Conservation (phyloP, 2,113 vertebrate genomes). For the Perccottus glenii region DNA sequence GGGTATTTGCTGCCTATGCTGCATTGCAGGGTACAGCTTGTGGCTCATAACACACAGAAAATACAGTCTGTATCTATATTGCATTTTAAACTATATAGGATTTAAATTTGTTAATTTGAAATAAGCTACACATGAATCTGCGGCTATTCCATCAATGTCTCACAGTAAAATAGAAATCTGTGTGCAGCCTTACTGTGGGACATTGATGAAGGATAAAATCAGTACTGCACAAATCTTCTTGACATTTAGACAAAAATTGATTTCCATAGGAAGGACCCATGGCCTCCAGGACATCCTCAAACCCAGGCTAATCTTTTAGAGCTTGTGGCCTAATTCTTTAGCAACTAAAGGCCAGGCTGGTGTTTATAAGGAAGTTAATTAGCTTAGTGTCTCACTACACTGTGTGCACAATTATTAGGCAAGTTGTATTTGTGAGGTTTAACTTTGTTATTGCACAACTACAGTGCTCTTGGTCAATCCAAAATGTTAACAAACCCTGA, state of each 20-base stretch:
- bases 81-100: too few species aligned
- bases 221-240: constrained; percentile 56
- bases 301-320: constrained; percentile 45
- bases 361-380: constrained; percentile 67
- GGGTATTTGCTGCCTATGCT: background rate
- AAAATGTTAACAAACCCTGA: too few species aligned
- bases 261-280: constrained; percentile 63
- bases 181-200: background rate
- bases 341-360: constrained; percentile 58
- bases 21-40: background rate
- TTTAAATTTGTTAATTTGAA: too few species aligned
- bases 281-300: constrained; percentile 19
- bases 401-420: too few species aligned
- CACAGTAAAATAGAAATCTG: background rate
- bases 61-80: constrained; percentile 17
- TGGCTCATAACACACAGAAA: constrained; percentile 10
- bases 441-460: too few species aligned
- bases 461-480: too few species aligned
- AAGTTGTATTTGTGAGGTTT: too few species aligned
- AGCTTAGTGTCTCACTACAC: constrained; percentile 57
- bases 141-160: background rate
- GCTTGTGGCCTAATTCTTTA: constrained; percentile 58
- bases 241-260: constrained; percentile 67
- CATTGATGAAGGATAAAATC: constrained; percentile 30
- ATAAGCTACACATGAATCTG: too few species aligned